Evolutionary conservation across 2,797 vertebrate species (phyloP), one percentile per base, ranked within the genome.

Genomic region (Huso huso): DNA sequence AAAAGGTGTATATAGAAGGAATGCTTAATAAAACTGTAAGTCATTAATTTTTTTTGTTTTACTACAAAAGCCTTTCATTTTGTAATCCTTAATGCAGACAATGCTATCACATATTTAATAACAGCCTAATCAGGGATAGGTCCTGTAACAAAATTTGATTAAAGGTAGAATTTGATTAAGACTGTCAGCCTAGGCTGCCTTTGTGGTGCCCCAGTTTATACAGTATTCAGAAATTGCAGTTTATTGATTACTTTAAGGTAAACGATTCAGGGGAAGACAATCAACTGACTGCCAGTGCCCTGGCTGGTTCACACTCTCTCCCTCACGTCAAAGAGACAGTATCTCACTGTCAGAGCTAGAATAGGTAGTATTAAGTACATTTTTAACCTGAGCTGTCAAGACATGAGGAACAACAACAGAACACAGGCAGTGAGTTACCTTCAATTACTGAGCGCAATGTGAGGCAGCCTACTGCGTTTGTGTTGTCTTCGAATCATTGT

Each of bases 161-260:
- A 73, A 75, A 76, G 72, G 52, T 60, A 66, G 59, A 66, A 60
- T 66, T 73, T 71, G 75, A 77, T 77, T 62, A 7, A 62, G 57
- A 62, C 61, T 65, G 55, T 65, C 74, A 71, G 68, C 70, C 57
- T 13, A 51, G 67, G 68, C 70, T 58, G 66, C 73, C 71, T 71
- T 69, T 70, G 52, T 64, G 68, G 73, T 58, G 64, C 63, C 67
- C 66, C 62, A 60, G 65, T 73, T 68, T 68, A 72, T 72, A 37
- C 23, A 37, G 23, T 37, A 75, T 65, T 68, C 66, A 65, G 67
- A 69, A 74, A 74, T 77, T 66, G 66, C 62, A 53, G 48, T 66
- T 67, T 77, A 77, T 78, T 68, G 76, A 73, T 69, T 64, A 59
- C 48, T 66, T 49, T 48, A 59, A 66, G 65, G 68, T 65, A 66